These are phyloP conservation scores for Chrysochloris asiatica DNA, from an alignment of 2,113 vertebrate genomes.

Conservation along the genomic window DNA sequence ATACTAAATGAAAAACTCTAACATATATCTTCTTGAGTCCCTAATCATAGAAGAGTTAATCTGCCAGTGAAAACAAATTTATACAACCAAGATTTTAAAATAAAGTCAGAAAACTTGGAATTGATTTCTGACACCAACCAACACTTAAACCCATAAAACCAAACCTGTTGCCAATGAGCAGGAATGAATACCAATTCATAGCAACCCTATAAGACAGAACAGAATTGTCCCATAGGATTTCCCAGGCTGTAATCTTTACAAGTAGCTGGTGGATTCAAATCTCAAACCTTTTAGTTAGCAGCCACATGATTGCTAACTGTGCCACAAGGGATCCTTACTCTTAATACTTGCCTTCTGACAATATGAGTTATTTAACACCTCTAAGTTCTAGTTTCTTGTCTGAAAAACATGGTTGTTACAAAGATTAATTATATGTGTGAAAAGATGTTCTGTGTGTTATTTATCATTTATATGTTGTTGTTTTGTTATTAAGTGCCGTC, in stretches of 20 bases:
- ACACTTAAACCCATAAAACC: neutral
- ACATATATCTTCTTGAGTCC: neutral
- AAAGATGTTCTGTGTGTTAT: neutral
- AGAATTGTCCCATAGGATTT: neutral
- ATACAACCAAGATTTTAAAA: neutral
- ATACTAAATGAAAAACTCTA: constrained; percentile 16
- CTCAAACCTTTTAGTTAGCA: neutral
- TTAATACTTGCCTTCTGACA: neutral
- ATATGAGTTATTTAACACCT: neutral
- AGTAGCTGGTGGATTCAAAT: neutral
- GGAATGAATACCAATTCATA: neutral
- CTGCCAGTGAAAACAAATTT: neutral
- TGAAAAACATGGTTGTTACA: neutral
- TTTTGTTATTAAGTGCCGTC: too few species aligned
- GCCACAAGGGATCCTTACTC: neutral
- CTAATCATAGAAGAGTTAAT: neutral
- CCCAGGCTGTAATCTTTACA: neutral
- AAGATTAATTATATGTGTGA: neutral
- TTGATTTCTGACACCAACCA: constrained; percentile 7
- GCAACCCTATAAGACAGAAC: neutral
- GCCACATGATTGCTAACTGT: neutral
- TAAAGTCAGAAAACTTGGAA: neutral
- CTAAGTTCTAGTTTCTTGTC: neutral
- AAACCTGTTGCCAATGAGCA: neutral
- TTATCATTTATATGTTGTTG: neutral